phyloP scores from a whole-genome alignment of 2,113 vertebrate species.

The Bothrops jararaca region DNA sequence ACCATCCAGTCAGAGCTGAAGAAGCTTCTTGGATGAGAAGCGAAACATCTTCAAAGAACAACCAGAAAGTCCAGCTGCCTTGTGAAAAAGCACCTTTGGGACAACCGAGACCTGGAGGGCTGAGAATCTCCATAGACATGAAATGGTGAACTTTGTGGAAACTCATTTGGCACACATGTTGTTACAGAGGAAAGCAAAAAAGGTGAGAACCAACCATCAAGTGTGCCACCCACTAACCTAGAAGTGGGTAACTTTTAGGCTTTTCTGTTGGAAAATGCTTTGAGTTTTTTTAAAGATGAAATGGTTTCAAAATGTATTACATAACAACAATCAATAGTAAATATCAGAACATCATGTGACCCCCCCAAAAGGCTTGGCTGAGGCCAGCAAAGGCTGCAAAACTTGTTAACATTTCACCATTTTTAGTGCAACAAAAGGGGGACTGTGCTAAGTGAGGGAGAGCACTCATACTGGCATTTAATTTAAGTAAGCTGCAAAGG shows the following conservation, averaged over 20 bases:
- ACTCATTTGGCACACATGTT: background rate
- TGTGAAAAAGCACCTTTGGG: too few species aligned
- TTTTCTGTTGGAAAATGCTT: background rate
- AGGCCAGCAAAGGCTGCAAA: background rate
- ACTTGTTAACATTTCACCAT: background rate
- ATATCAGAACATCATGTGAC: background rate
- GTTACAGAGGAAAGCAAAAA: background rate
- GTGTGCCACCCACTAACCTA: background rate
- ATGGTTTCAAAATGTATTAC: background rate
- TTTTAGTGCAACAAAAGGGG: background rate
- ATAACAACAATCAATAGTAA: background rate
- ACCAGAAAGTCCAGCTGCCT: too few species aligned
- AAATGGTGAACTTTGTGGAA: background rate
- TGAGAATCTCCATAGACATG: too few species aligned
- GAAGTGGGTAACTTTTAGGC: background rate
- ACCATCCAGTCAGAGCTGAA: too few species aligned
- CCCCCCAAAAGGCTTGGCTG: background rate
- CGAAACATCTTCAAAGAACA: too few species aligned
- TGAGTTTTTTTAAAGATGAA: background rate
- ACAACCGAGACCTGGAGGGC: too few species aligned
- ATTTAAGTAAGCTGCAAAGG: background rate
- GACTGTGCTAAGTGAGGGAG: background rate
- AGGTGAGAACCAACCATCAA: background rate
- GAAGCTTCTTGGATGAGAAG: too few species aligned
- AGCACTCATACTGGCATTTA: background rate